These are phyloP conservation scores for Nematostella vectensis DNA, from an alignment of 92 coral and sea anemone species.

Conservation along the genomic window DNA sequence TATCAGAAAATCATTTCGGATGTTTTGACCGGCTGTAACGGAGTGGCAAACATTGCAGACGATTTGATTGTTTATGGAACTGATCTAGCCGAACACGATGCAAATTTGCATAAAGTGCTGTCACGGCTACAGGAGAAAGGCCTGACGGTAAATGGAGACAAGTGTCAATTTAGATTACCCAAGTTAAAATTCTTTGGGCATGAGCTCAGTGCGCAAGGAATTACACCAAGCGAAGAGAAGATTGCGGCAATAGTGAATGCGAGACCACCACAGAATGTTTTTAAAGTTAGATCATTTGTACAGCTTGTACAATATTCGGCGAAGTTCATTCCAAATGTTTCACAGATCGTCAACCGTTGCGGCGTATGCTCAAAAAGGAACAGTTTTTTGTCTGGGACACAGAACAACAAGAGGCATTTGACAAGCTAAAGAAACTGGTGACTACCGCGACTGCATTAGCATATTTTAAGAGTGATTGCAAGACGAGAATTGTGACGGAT, in stretches of 20 bases:
- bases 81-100: constrained; percentile 24
- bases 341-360: constrained; percentile 13
- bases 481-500: constrained; percentile 36
- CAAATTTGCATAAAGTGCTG: constrained; percentile 28
- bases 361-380: constrained; percentile 15
- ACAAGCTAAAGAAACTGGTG: constrained; percentile 29
- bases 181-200: constrained; percentile 24
- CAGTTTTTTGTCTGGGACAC: constrained; percentile 24
- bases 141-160: constrained; percentile 27
- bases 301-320: constrained; percentile 15
- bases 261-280: constrained; percentile 11
- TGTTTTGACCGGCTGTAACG: too few species aligned
- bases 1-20: too few species aligned
- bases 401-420: constrained; percentile 17
- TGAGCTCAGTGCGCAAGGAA: constrained; percentile 4
- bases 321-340: constrained; percentile 18
- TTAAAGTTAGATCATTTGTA: constrained; percentile 2
- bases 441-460: constrained; percentile 26
- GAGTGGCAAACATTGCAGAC: constrained; percentile 31
- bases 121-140: constrained; percentile 28
- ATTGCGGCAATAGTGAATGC: constrained; percentile 16
- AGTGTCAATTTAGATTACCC: neutral
- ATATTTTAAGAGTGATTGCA: constrained; percentile 19
- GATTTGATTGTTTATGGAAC: constrained; percentile 34
- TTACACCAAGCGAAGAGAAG: constrained; percentile 21